Evolutionary conservation across 1,140 invertebrate genomes (phyloP).

Genomic region (Drosophila pruinosa): DNA sequence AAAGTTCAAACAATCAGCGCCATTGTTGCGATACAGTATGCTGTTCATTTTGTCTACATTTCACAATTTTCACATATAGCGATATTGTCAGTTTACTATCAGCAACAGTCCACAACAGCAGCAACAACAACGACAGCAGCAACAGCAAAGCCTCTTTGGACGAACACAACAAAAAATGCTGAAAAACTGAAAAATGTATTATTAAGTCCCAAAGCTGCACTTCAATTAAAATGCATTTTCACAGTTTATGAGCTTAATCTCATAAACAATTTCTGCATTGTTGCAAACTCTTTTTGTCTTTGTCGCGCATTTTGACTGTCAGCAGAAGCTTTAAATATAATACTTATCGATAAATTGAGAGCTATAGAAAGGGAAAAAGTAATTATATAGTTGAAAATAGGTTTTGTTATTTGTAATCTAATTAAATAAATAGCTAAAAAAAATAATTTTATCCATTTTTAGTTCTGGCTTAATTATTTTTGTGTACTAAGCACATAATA

Average conservation of each 20-base stretch:
- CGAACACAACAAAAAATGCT: constrained; percentile 19
- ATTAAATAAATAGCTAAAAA: not conserved
- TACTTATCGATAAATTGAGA: not conserved
- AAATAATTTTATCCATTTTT: too few species aligned
- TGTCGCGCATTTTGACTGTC: constrained; percentile 46
- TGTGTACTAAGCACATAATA: too few species aligned
- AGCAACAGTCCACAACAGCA: constrained; percentile 38
- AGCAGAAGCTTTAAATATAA: constrained; percentile 55
- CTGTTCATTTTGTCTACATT: constrained; percentile 56
- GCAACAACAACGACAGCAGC: constrained; percentile 7
- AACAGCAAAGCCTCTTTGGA: constrained; percentile 1
- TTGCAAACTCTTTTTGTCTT: constrained; percentile 50
- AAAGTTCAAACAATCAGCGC: constrained; percentile 78
- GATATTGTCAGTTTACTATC: constrained; percentile 76
- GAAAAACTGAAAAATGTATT: constrained; percentile 42
- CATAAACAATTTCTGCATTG: constrained; percentile 80
- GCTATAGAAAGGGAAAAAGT: not conserved
- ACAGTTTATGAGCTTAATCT: constrained; percentile 80
- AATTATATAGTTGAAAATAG: not conserved
- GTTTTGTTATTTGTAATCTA: not conserved
- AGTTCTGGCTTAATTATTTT: too few species aligned
- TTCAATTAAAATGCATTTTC: constrained; percentile 82
- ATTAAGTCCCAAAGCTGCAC: constrained; percentile 80
- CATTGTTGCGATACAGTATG: constrained; percentile 52
- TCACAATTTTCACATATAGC: constrained; percentile 48